Evolutionary conservation across 2,888 invertebrate genomes (phyloP).

Genomic region (Drosophila neonasuta): DNA sequence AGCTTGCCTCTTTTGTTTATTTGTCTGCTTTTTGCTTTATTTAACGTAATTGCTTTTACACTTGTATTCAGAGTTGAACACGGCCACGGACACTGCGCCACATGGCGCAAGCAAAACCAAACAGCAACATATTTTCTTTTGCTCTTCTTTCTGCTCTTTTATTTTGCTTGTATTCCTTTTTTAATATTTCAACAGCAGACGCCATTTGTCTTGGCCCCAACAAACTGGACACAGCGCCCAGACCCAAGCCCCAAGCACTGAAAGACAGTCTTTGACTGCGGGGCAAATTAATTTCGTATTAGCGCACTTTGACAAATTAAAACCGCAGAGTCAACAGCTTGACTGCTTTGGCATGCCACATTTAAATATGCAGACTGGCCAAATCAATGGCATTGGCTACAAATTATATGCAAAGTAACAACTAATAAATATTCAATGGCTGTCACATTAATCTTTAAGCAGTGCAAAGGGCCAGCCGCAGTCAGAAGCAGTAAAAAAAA

Average conservation of each 20-base stretch:
- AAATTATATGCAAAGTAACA: conserved; percentile 77
- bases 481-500: conserved; percentile 43
- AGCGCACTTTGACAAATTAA: conserved; percentile 77
- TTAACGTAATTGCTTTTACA: conserved; percentile 71
- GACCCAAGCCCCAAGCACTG: conserved; percentile 27
- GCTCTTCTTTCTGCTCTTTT: neutral
- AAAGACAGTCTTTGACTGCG: conserved; percentile 40
- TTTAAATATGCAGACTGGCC: conserved; percentile 63
- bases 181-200: conserved; percentile 75
- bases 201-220: conserved; percentile 72
- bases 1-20: conserved; percentile 62
- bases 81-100: conserved; percentile 41
- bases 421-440: conserved; percentile 77
- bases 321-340: conserved; percentile 75
- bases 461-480: conserved; percentile 50
- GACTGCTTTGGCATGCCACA: conserved; percentile 52
- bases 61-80: conserved; percentile 45
- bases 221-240: conserved; percentile 64
- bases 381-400: conserved; percentile 71
- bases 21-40: conserved; percentile 70
- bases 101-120: conserved; percentile 37
- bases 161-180: conserved; percentile 36
- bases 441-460: conserved; percentile 77
- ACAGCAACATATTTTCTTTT: conserved; percentile 38
- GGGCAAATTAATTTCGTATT: conserved; percentile 74